These are phyloP conservation scores for Stigmatopora nigra DNA, from an alignment of 2,113 vertebrate species.

Conservation along the genomic window DNA sequence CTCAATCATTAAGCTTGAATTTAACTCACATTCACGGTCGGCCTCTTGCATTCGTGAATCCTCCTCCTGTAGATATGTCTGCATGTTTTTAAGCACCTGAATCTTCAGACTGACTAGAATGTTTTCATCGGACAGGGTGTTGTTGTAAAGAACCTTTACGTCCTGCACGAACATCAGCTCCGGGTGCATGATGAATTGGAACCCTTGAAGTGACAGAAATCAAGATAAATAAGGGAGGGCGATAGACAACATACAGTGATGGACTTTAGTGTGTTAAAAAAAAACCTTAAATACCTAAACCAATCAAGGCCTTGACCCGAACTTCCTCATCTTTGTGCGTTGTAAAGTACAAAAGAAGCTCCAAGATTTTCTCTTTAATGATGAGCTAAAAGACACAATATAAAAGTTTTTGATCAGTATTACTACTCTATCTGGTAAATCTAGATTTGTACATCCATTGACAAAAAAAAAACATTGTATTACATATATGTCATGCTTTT, in stretches of 20 bases:
- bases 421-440: neutral
- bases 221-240: neutral
- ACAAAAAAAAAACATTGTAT: neutral
- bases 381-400: constrained; percentile 73
- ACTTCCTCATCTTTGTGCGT: constrained; percentile 95
- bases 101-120: constrained; percentile 86
- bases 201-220: constrained; percentile 68
- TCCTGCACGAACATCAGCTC: constrained; percentile 94
- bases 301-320: constrained; percentile 96
- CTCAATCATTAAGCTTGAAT: neutral
- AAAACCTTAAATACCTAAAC: constrained; percentile 76
- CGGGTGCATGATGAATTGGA: constrained; percentile 96
- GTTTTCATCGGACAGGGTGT: constrained; percentile 82
- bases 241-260: neutral
- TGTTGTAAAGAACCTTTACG: constrained; percentile 93
- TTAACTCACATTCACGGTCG: constrained; percentile 89
- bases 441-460: neutral
- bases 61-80: constrained; percentile 96
- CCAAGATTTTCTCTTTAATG: constrained; percentile 97
- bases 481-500: neutral
- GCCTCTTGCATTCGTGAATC: constrained; percentile 97
- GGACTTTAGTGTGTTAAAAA: neutral
- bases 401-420: neutral
- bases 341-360: constrained; percentile 95
- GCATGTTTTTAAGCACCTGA: constrained; percentile 96